Percentiles rank a stretch among this genome's conserved stretches.
These are phyloP conservation scores for Himantopus leucocephalus DNA, from an alignment of 2,113 vertebrate genomes.

Conservation along the genomic window DNA sequence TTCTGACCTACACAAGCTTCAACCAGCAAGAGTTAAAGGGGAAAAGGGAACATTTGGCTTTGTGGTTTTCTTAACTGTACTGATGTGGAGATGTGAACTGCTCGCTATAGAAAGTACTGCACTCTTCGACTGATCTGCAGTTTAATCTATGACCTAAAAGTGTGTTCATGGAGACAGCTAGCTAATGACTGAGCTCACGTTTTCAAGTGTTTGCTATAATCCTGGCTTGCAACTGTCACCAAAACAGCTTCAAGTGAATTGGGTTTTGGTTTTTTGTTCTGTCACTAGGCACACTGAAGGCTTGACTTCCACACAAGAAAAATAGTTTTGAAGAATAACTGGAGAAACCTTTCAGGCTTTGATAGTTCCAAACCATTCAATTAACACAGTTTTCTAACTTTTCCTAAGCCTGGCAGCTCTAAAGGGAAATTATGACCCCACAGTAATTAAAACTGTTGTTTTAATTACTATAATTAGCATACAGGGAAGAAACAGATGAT, in stretches of 20 bases:
- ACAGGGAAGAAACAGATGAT: not conserved
- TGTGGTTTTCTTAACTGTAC: not conserved
- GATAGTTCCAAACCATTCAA: not conserved
- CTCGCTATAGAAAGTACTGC: not conserved
- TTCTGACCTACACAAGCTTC: not conserved
- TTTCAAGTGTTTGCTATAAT: not conserved
- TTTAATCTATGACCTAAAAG: not conserved
- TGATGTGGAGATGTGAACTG: not conserved
- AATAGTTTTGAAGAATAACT: not conserved
- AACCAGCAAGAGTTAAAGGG: not conserved
- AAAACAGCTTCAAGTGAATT: not conserved
- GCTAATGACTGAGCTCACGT: not conserved
- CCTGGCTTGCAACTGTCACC: not conserved
- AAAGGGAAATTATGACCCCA: not conserved
- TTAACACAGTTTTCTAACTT: not conserved
- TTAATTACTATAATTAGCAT: not conserved
- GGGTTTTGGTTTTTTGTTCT: not conserved
- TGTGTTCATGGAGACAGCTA: not conserved
- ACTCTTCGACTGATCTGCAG: not conserved
- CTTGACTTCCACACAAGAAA: not conserved
- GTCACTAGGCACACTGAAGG: not conserved
- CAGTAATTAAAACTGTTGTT: not conserved
- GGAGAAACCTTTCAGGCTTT: not conserved
- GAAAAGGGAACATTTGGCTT: not conserved
- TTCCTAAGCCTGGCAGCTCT: not conserved